Evolutionary conservation across 2,113 vertebrate species (phyloP).

Genomic region (Thermophis baileyi): DNA sequence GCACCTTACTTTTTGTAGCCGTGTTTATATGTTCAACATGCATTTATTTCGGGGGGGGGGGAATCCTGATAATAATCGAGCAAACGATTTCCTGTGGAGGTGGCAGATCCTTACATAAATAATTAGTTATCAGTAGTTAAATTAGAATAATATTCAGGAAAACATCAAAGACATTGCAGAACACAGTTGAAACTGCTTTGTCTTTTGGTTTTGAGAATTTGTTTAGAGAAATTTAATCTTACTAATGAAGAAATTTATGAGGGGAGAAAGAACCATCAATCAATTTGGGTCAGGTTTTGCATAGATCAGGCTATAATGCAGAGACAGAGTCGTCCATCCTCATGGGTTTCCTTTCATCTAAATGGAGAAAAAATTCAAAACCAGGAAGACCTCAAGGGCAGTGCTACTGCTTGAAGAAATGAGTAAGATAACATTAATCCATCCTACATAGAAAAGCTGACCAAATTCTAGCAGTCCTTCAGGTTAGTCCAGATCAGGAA

Average conservation of each 20-base stretch:
- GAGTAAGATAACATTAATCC: background rate
- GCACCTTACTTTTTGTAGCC: slow-evolving; percentile 3
- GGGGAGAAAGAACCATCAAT: background rate
- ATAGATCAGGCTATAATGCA: background rate
- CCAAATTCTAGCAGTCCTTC: background rate
- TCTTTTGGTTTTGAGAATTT: background rate
- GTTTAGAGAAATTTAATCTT: background rate
- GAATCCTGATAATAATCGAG: background rate
- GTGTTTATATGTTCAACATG: slow-evolving; percentile 5
- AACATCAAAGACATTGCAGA: slow-evolving; percentile 19
- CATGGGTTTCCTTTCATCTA: background rate
- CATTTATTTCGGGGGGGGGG: slow-evolving; percentile 20
- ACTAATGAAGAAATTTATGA: background rate
- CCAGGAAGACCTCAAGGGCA: background rate
- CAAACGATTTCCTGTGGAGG: slow-evolving; percentile 4
- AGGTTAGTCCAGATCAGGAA: background rate
- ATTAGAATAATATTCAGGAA: background rate
- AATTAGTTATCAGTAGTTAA: slow-evolving; percentile 42
- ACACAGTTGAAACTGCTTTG: background rate
- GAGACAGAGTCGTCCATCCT: too few relatives aligned
- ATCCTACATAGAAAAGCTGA: background rate
- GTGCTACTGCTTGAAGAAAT: background rate
- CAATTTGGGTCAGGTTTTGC: background rate
- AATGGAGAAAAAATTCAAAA: background rate
- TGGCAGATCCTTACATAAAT: slow-evolving; percentile 40